Base-by-base conservation (phyloP, 2,888 invertebrate genomes). In the Pseudoips prasinana region DNA sequence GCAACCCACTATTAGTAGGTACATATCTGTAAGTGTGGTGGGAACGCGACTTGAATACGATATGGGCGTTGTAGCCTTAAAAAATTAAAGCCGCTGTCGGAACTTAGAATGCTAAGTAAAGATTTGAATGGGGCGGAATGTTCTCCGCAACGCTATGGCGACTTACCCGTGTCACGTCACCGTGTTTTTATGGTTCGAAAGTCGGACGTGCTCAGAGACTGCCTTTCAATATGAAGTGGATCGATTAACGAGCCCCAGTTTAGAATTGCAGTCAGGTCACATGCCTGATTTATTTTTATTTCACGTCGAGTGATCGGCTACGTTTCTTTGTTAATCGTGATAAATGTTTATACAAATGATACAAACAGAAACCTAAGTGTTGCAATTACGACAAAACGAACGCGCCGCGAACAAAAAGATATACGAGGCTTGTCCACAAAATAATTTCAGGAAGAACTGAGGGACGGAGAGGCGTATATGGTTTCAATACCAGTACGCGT, bases 21-120 rank as follows among this genome's bases (percentile, higher is more conserved):
- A 79, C 73, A 73, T 80, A 73, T 60, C 67, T 74, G 67, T 69
- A 69, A 78, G 74, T 73, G 73, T 72, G 77, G 77, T 77, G 78
- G 67, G 78, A 81, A 83, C 80, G 74, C 74, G 80, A 66, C 57
- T 61, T 77, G 85, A 84, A 86, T 84, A 79, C 71, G 54, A 63
- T 72, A 79, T 75, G 73, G 69, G 71, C 71, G 76, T 74, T 74
- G 68, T 74, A 75, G 66, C 64, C 76, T 83, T 78, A 78, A 85
- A 83, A 69, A 85, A 82, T 78, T 81, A 77, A 84, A 80, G 71
- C 64, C 65, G 69, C 66, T 67, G 71, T 59, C 73, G 67, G 58
- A 70, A 78, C 75, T 78, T 71, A 75, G 79, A 80, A 85, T 83
- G 74, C 76, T 78, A 77, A 85, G 73, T 79, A 73, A 80, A 78